Base-by-base conservation (phyloP, 1,140 invertebrate genomes). In the Neodiprion fabricii region DNA sequence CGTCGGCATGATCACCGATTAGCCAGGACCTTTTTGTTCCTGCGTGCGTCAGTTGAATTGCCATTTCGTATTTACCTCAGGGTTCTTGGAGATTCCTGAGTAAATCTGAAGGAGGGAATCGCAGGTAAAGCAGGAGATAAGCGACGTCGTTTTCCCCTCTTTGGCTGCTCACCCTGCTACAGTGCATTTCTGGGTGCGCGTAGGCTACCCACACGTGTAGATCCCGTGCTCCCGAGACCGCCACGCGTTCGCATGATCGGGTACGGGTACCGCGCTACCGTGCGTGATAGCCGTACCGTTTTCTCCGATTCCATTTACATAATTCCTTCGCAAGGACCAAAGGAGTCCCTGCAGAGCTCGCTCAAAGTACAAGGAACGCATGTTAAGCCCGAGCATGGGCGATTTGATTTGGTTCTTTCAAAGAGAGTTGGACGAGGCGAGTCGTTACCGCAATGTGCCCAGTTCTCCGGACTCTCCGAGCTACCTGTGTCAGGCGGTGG, bases 241-340 rank as follows among this genome's bases (percentile, higher is more conserved):
- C 53, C 53, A 61, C 53, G n/a, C 53, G 53, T 61, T 61, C 53
- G 53, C n/a, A 61, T 61, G 11, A 61, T 61, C 53, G 53, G 53
- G 28, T 5, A 61, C n/a, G 53, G 53, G 53, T 61, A 61, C n/a
- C n/a, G 80, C 81, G 78, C 72, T 73, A 68, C 77, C 70, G 76
- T 80, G 78, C 80, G 79, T 78, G 80, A 83, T 83, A 83, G 77
- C 77, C 76, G 83, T 79, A 79, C 76, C 68, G 78, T 79, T 81
- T 79, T 79, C 70, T 79, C 75, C n/a, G 78, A 75, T 79, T 80
- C 78, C 72, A 85, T 85, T 84, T 82, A 79, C 83, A 83, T 83
- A 85, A 85, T 83, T 84, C 78, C 75, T 76, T 78, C 69, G 70
- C 72, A 75, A 48, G 65, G 68, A 75, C 74, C 71, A 48, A 71